Percentiles rank a stretch among this genome's conserved stretches.
phyloP scores from a whole-genome alignment of 1,140 invertebrate species.

The Halyomorpha halys region DNA sequence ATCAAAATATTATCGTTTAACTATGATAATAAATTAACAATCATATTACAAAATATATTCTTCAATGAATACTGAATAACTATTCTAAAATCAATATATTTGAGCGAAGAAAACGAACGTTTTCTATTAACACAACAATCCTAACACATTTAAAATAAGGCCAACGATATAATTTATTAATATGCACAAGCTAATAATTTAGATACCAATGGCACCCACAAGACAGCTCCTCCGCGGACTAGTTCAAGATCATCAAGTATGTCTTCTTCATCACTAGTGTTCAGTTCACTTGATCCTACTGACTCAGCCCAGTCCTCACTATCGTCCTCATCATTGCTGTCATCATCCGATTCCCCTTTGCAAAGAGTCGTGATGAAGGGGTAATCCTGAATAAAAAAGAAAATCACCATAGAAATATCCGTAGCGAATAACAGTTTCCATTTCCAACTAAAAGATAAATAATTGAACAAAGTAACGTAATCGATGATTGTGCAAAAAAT shows the following conservation, averaged over 20 bases:
- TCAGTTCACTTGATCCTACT: background rate
- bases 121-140: too few relatives aligned
- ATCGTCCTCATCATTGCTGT: constrained; percentile 7
- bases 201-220: constrained; percentile 2
- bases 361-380: background rate
- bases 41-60: too few relatives aligned
- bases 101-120: too few relatives aligned
- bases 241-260: background rate
- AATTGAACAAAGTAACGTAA: too few relatives aligned
- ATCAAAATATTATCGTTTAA: background rate
- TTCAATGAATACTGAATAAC: too few relatives aligned
- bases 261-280: constrained; percentile 12
- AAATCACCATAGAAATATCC: too few relatives aligned
- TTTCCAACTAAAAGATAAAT: too few relatives aligned
- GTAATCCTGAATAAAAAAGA: background rate
- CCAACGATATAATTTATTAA: background rate
- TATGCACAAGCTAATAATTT: constrained; percentile 6
- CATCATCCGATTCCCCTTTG: background rate
- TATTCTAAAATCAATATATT: too few relatives aligned
- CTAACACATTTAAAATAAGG: too few relatives aligned
- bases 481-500: too few relatives aligned
- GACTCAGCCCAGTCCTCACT: constrained; percentile 12
- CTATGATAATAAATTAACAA: too few relatives aligned
- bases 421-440: too few relatives aligned
- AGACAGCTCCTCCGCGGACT: background rate